Evolutionary conservation across 2,113 vertebrate genomes (phyloP), one percentile per base, ranked within the genome.

Genomic region (Neofelis nebulosa): DNA sequence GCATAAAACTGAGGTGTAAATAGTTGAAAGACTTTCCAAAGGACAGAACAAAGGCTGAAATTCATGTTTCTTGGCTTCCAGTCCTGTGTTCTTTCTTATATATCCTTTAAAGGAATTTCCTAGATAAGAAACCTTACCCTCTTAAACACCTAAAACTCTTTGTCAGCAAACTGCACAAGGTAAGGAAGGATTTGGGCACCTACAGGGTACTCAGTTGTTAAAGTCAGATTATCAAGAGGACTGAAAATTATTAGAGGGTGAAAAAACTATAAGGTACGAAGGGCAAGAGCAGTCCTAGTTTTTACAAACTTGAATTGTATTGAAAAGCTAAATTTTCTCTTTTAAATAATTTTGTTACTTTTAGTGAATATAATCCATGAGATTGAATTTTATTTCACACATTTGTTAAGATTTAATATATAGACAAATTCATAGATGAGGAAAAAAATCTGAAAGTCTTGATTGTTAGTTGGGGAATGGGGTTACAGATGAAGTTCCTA

Each of bases 381-480:
- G 14, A 83, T 52, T 80, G 41, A 92, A 84, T 96, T 79, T 93
- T 91, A 91, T 85, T 91, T 88, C 41, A n/a, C 25, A 23, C 5
- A 27, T 84, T 38, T 94, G 16, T 94, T 94, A 96, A 94, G 71
- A 81, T 61, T 86, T 93, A 65, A 82, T 68, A 45, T 61, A 52
- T 36, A 91, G 33, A 55, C 94, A 48, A 85, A 97, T 71, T 41
- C 66, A 96, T 16, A 88, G n/a, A 61, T 73, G 73, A 69, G 55
- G 13, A 89, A 92, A 68, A 89, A 95, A 68, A 38, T 36, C 23
- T 33, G 6, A 12, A 93, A 96, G 7, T 80, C 31, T n/a, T 65
- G 21, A 76, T 91, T 94, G 69, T 68, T 65, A 80, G 36, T 63
- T 92, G 55, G 80, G 74, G 87, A 78, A 87, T 69, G 38, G 96